Base-by-base conservation (phyloP, 2,888 invertebrate genomes). In the Margaritifera margaritifera region DNA sequence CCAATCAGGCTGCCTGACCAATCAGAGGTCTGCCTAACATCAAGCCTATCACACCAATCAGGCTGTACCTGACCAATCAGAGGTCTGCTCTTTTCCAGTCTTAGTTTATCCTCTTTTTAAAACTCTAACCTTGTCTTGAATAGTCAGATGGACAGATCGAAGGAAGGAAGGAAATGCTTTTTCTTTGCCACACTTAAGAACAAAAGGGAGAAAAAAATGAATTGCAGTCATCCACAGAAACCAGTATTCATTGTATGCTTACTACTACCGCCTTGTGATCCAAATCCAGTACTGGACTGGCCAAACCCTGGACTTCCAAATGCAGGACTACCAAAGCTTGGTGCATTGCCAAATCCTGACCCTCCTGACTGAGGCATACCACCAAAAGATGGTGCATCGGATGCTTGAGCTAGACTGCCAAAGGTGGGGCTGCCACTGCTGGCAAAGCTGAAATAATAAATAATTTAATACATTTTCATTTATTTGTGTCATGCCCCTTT, bases 391-490 rank as follows among this genome's bases (percentile, higher is more conserved):
- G 84, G 79, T 5, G 74, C 59, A 53, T 80, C 79, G 59, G 74
- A 71, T 19, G 80, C 65, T 67, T 84, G 83, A 8, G 86, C 86
- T 11, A 86, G 74, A 31, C 76, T 79, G 31, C 84, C 86, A 79
- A 85, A 86, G 58, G 85, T 80, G 11, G 84, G 84, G 56, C 81
- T 81, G 24, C 72, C 75, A 24, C 73, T 72, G 19, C 59, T 63
- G 20, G 81, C 83, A 82, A 84, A 84, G 20, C 85, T 85, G 69
- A 50, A 67, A 65, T 6, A 31, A 64, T 19, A 62, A 54, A 42
- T 42, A 15, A 42, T 42, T 25, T 31, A 11, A 54, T 20, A 20
- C n/a, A n/a, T n/a, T n/a, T n/a, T n/a, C n/a, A n/a, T 55, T 31
- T n/a, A 18, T 52, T 22, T 59, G 53, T 25, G 60, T 56, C 53